Percentiles rank a stretch among this genome's conserved stretches.
Evolutionary conservation across 2,797 vertebrate genomes (phyloP).

Genomic region (Acrocephalus scirpaceus): DNA sequence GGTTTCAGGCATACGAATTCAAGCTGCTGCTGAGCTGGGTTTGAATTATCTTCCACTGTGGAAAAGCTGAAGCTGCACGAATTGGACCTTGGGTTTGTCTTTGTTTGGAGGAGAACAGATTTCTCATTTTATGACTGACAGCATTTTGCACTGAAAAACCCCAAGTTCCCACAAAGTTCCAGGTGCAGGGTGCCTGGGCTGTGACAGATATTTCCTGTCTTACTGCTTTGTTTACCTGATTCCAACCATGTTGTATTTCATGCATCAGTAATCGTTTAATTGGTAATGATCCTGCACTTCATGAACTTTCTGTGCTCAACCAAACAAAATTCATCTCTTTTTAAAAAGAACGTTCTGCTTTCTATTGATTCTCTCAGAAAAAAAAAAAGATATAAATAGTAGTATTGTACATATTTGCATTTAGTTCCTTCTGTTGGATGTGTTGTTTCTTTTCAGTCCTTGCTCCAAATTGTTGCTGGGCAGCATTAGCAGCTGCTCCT

Average conservation of each 20-base stretch:
- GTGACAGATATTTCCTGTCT: not conserved
- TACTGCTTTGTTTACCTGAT: not conserved
- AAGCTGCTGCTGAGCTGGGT: slow-evolving; percentile 7
- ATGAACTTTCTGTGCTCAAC: not conserved
- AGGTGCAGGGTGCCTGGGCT: not conserved
- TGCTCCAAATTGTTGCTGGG: not conserved
- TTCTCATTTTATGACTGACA: not conserved
- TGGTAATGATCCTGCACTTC: not conserved
- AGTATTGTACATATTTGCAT: not conserved
- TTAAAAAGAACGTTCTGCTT: not conserved
- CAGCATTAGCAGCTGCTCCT: not conserved
- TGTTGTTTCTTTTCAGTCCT: not conserved
- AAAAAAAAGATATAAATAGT: not conserved
- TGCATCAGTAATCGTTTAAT: not conserved
- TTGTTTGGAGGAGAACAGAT: slow-evolving; percentile 19
- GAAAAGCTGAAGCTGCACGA: not conserved
- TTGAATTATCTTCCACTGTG: not conserved
- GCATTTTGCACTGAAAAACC: not conserved
- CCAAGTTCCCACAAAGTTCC: not conserved
- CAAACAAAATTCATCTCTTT: not conserved
- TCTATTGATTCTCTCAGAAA: not conserved
- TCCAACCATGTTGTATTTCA: not conserved
- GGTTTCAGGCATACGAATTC: not conserved
- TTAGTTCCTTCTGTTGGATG: not conserved
- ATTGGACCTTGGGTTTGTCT: not conserved